Evolutionary conservation across 2,888 invertebrate species (phyloP).

Genomic region (Entomobrya proxima): DNA sequence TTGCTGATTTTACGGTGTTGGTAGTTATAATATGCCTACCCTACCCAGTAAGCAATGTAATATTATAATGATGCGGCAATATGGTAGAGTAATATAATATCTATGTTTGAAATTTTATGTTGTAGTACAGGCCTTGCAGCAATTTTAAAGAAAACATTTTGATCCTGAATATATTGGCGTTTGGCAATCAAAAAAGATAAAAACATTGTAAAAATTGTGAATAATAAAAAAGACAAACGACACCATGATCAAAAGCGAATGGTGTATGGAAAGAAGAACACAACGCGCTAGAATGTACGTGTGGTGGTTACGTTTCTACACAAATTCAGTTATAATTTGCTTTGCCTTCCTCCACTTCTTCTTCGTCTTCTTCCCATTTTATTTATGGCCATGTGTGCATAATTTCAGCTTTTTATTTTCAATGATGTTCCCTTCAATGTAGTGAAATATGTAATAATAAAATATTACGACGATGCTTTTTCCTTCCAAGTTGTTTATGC

Average conservation of each 20-base stretch:
- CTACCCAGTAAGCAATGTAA: neutral
- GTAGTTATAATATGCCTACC: neutral
- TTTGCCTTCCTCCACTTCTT: constrained; percentile 12
- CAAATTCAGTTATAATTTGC: constrained; percentile 29
- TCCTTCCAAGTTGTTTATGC: constrained; percentile 51
- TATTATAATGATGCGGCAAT: neutral
- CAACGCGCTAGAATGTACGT: neutral
- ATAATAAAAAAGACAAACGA: constrained; percentile 13
- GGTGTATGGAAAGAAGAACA: neutral
- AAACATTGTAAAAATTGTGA: constrained; percentile 10
- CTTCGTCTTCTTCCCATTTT: neutral
- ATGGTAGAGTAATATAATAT: constrained; percentile 9
- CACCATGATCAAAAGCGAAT: neutral
- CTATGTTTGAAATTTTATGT: too few relatives aligned
- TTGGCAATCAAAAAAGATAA: constrained; percentile 11
- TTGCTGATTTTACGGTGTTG: neutral
- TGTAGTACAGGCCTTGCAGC: constrained; percentile 11
- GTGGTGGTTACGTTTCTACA: neutral
- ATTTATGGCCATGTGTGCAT: neutral
- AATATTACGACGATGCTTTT: constrained; percentile 16
- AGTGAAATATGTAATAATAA: constrained; percentile 17
- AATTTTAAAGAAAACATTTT: neutral
- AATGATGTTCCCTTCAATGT: neutral
- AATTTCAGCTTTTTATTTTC: neutral
- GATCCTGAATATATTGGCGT: constrained; percentile 11